Evolutionary conservation across 2,797 vertebrate genomes (phyloP).

Genomic region (Podarcis siculus): DNA sequence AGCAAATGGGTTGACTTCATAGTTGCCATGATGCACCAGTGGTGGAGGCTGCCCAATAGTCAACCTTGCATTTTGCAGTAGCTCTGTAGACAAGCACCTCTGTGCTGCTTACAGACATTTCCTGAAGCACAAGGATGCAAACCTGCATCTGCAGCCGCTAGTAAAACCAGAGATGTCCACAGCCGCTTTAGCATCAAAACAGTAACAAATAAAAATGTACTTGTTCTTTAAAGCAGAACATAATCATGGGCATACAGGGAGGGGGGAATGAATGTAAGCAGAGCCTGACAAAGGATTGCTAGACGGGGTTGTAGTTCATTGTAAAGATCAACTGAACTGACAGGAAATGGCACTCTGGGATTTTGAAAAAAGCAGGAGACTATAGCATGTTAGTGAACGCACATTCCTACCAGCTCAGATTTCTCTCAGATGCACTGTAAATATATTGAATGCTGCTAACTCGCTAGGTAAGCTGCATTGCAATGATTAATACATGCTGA

Average conservation of each 20-base stretch:
- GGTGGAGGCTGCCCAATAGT: rapidly evolving
- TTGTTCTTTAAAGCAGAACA: background rate
- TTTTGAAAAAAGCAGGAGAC: background rate
- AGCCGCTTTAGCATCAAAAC: background rate
- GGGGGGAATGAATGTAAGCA: background rate
- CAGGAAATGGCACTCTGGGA: background rate
- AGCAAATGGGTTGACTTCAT: background rate
- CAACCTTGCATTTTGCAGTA: background rate
- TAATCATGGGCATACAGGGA: background rate
- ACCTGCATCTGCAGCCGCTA: background rate
- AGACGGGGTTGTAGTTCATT: background rate
- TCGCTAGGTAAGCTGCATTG: background rate
- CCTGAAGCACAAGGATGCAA: background rate
- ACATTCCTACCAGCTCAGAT: rapidly evolving
- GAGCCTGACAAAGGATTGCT: conserved; percentile 11
- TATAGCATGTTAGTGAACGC: background rate
- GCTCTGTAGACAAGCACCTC: background rate
- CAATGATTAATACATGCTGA: background rate
- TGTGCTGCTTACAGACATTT: background rate
- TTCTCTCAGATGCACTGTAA: background rate
- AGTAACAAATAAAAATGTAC: background rate
- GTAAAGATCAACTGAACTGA: conserved; percentile 20
- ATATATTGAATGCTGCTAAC: background rate
- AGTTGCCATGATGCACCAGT: background rate
- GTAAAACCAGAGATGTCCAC: background rate